Evolutionary conservation across 2,113 vertebrate species (phyloP).

Genomic region (Desmodus rotundus): DNA sequence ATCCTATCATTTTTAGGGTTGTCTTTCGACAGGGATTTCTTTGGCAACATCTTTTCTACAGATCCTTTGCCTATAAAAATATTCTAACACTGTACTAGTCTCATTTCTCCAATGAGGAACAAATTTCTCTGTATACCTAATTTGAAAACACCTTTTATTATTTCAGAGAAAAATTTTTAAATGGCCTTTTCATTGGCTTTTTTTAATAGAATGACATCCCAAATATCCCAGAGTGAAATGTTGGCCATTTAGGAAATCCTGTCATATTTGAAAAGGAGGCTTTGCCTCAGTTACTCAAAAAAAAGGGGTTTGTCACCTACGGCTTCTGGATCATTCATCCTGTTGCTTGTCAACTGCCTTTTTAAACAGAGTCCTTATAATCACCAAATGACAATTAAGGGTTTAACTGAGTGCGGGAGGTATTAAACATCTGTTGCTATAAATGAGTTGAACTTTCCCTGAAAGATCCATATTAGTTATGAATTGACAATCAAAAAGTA

Average conservation of each 20-base stretch:
- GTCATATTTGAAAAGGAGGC: conserved; percentile 22
- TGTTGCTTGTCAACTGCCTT: neutral
- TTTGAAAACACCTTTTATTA: neutral
- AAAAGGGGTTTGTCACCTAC: neutral
- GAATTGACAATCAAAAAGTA: neutral
- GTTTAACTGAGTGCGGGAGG: neutral
- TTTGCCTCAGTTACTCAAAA: neutral
- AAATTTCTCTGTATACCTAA: neutral
- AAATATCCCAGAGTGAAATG: neutral
- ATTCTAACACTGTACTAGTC: neutral
- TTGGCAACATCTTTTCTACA: neutral
- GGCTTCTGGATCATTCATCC: neutral
- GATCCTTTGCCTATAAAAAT: neutral
- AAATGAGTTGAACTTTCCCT: neutral
- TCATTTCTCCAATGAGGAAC: neutral
- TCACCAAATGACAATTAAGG: neutral
- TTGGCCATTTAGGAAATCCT: neutral
- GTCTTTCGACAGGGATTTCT: neutral
- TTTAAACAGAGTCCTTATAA: neutral
- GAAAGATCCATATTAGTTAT: neutral
- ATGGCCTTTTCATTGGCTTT: neutral
- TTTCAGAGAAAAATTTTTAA: neutral
- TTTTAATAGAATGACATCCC: neutral
- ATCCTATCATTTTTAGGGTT: neutral
- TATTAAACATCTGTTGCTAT: neutral